phyloP scores from a whole-genome alignment of 2,113 vertebrate species.

The Electrona antarctica region DNA sequence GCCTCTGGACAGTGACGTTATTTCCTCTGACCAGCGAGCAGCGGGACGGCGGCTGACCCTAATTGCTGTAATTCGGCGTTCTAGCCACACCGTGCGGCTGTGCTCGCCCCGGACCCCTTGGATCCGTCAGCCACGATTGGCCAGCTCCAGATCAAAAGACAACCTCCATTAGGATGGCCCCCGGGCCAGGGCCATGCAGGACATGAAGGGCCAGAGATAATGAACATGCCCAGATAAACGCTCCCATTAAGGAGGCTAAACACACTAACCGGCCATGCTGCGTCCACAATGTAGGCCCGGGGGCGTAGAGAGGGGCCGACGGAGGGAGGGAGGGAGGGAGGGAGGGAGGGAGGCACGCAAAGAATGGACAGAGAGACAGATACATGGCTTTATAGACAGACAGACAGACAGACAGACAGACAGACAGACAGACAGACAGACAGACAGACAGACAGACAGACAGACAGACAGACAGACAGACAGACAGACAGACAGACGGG shows the following conservation, averaged over 20 bases:
- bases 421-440: too few species aligned
- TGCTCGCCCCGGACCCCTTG: conserved; percentile 25
- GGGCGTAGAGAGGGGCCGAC: too few species aligned
- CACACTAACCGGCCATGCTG: background rate
- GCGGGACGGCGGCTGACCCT: conserved; percentile 68
- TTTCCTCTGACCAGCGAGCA: conserved; percentile 64
- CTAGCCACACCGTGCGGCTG: conserved; percentile 50
- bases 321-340: too few species aligned
- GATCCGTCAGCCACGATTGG: conserved; percentile 35
- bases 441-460: too few species aligned
- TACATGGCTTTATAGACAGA: too few species aligned
- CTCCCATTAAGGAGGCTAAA: conserved; percentile 46
- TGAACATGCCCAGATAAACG: conserved; percentile 26
- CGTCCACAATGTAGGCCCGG: conserved; percentile 11
- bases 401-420: too few species aligned
- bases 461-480: too few species aligned
- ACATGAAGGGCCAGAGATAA: background rate
- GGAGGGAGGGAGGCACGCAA: too few species aligned
- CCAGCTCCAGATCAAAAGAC: conserved; percentile 31
- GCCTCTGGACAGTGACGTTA: conserved; percentile 59
- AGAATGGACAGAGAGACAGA: too few species aligned
- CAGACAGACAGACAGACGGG: too few species aligned
- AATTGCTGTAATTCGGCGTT: conserved; percentile 73
- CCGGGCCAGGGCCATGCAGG: conserved; percentile 4
- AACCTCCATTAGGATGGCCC: background rate